These are phyloP conservation scores for Euzophera pinguis DNA, from an alignment of 2,888 invertebrate species.

Conservation along the genomic window DNA sequence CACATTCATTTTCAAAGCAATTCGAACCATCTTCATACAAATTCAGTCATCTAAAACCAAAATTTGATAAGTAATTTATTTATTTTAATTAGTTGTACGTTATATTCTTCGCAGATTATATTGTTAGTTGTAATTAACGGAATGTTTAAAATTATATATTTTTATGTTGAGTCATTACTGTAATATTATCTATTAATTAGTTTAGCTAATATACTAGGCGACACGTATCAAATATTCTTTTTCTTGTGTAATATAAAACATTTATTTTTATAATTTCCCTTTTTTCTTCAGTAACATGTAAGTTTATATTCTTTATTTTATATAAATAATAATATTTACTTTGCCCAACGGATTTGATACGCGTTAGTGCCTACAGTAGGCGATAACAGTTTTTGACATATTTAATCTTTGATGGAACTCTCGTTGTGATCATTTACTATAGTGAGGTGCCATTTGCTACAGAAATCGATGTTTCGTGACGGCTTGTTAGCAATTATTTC, in stretches of 20 bases:
- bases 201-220: conserved; percentile 24
- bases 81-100: conserved; percentile 19
- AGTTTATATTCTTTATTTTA: background rate
- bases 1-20: conserved; percentile 19
- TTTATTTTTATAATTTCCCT: conserved; percentile 11
- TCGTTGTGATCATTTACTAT: conserved; percentile 63
- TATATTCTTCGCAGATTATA: conserved; percentile 12
- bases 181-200: conserved; percentile 31
- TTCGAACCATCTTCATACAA: conserved; percentile 21
- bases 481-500: conserved; percentile 46
- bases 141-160: conserved; percentile 24
- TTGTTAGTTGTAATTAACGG: conserved; percentile 20
- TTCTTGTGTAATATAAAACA: conserved; percentile 5
- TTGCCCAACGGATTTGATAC: conserved; percentile 15
- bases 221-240: conserved; percentile 10
- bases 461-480: conserved; percentile 52
- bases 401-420: conserved; percentile 36
- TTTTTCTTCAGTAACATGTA: conserved; percentile 5
- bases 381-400: conserved; percentile 19
- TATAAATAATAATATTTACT: background rate
- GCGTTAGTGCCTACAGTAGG: conserved; percentile 22
- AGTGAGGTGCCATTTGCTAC: conserved; percentile 73
- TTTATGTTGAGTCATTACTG: conserved; percentile 43
- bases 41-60: conserved; percentile 36
- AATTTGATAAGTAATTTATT: conserved; percentile 24